Conservation (phyloP, 2,797 vertebrate genomes). For the Leptoclinus maculatus region DNA sequence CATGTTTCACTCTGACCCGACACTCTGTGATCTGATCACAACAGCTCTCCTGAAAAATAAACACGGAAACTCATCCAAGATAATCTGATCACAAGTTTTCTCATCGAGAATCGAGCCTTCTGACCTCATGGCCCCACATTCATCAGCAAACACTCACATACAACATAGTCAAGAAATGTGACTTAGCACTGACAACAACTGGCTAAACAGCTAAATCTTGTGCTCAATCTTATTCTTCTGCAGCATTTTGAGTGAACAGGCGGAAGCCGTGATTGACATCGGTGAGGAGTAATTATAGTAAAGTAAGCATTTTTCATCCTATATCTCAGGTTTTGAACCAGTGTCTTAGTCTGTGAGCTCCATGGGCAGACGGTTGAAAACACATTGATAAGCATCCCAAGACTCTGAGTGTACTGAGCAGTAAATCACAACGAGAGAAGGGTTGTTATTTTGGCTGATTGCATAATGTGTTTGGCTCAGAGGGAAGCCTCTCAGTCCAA, state of each 20-base stretch:
- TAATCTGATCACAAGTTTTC: background rate
- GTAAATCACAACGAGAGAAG: conserved; percentile 33
- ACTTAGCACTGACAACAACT: too few relatives aligned
- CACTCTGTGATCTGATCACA: background rate
- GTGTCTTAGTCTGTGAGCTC: background rate
- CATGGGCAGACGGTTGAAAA: background rate
- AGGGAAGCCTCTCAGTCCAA: background rate
- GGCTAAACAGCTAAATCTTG: too few relatives aligned
- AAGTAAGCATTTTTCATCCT: background rate
- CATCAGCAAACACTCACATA: too few relatives aligned
- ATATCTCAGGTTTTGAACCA: background rate
- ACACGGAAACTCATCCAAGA: background rate
- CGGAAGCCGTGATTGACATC: too few relatives aligned
- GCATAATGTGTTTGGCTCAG: conserved; percentile 29
- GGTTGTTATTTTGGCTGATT: conserved; percentile 43
- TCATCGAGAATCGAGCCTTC: too few relatives aligned
- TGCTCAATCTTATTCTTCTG: too few relatives aligned
- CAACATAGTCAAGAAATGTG: too few relatives aligned
- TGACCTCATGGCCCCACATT: too few relatives aligned
- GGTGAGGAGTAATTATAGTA: too few relatives aligned
- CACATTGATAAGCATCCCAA: background rate
- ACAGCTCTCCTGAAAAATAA: background rate
- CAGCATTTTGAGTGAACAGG: too few relatives aligned
- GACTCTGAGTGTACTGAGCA: background rate
- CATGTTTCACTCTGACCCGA: background rate